Evolutionary conservation across 2,888 invertebrate species (phyloP).

Genomic region (Cheilosia vulpina): DNA sequence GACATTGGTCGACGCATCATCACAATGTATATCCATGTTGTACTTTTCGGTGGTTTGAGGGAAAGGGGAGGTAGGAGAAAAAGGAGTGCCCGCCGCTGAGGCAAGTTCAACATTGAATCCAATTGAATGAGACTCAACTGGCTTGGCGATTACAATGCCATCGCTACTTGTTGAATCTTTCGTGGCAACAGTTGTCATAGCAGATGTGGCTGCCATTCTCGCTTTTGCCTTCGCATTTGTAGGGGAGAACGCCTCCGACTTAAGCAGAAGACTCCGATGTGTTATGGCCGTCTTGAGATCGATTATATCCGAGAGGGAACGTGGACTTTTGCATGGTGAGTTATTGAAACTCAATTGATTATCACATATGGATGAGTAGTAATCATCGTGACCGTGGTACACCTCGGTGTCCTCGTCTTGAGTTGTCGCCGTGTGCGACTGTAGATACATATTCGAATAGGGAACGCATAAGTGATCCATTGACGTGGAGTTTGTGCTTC

Average conservation of each 20-base stretch:
- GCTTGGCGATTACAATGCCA: constrained; percentile 79
- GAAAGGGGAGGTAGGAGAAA: neutral
- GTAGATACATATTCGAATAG: constrained; percentile 59
- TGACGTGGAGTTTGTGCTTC: constrained; percentile 41
- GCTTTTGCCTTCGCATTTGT: constrained; percentile 24
- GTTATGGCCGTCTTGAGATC: constrained; percentile 74
- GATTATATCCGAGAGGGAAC: constrained; percentile 77
- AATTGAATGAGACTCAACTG: constrained; percentile 79
- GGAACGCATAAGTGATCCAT: constrained; percentile 57
- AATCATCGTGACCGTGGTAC: constrained; percentile 77
- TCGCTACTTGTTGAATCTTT: constrained; percentile 40
- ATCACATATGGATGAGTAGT: constrained; percentile 81
- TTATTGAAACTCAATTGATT: constrained; percentile 80
- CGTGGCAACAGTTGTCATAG: constrained; percentile 40
- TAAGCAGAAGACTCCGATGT: constrained; percentile 52
- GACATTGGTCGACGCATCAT: constrained; percentile 27
- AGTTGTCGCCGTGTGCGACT: constrained; percentile 9
- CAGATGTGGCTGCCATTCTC: constrained; percentile 10
- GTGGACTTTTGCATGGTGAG: constrained; percentile 80
- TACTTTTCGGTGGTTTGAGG: constrained; percentile 50
- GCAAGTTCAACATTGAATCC: constrained; percentile 78
- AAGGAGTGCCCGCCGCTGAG: neutral
- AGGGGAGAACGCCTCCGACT: constrained; percentile 26
- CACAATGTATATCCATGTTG: constrained; percentile 43
- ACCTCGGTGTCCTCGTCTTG: constrained; percentile 34